phyloP scores from a whole-genome alignment of 2,797 vertebrate genomes.

The Malurus leucopterus region DNA sequence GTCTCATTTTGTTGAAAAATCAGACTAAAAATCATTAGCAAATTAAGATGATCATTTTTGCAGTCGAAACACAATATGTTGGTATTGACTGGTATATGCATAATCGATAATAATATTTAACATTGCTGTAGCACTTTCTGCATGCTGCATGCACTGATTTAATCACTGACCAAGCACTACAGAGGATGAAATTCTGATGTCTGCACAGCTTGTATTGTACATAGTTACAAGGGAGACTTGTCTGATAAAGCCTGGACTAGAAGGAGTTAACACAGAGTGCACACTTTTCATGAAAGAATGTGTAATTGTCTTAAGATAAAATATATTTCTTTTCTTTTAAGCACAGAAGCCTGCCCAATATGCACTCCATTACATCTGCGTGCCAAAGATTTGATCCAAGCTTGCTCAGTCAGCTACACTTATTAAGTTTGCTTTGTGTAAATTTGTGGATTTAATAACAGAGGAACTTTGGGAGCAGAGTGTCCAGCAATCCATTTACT shows the following conservation, averaged over 20 bases:
- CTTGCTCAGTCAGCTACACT: not conserved
- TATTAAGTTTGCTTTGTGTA: constrained; percentile 30
- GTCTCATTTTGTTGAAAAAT: constrained; percentile 2
- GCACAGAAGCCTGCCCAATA: not conserved
- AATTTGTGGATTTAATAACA: constrained; percentile 30
- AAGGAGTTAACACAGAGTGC: not conserved
- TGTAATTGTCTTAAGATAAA: not conserved
- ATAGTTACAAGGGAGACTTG: not conserved
- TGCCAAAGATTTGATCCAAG: not conserved
- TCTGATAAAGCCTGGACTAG: not conserved
- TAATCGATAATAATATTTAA: constrained; percentile 46
- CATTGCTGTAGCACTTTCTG: not conserved
- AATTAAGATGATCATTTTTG: constrained; percentile 38
- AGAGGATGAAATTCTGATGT: not conserved
- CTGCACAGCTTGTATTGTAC: not conserved
- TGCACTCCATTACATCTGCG: not conserved
- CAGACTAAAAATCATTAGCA: constrained; percentile 40
- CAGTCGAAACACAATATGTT: not conserved
- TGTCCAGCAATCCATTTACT: not conserved
- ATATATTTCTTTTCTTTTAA: not conserved
- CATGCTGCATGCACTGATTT: not conserved
- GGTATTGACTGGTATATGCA: constrained; percentile 10
- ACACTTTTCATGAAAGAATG: not conserved
- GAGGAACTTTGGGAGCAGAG: not conserved
- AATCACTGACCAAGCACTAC: not conserved